Evolutionary conservation across 2,113 vertebrate genomes (phyloP).

Genomic region (Canis aureus): DNA sequence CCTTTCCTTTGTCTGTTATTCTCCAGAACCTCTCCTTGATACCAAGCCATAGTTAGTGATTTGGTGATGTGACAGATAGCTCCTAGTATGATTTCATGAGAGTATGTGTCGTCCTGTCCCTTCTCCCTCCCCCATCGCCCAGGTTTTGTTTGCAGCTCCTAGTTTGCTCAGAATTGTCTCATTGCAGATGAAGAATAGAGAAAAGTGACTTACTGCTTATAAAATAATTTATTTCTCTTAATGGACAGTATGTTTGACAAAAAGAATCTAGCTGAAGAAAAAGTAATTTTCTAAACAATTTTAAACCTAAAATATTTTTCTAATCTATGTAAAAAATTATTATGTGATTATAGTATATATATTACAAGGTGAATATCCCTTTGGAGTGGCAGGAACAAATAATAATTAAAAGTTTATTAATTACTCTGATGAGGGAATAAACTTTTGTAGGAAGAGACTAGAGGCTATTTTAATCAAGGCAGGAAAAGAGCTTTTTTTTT

Average conservation of each 20-base stretch:
- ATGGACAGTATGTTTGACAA: not conserved
- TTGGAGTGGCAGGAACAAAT: not conserved
- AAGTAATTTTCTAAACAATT: not conserved
- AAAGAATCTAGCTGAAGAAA: constrained; percentile 24
- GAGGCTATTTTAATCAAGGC: not conserved
- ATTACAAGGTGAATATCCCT: not conserved
- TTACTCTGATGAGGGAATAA: constrained; percentile 16
- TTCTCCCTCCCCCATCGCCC: accelerated
- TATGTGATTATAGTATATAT: not conserved
- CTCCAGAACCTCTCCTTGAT: not conserved
- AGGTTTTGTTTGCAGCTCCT: not conserved
- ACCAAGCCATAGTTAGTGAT: not conserved
- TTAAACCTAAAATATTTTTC: constrained; percentile 7
- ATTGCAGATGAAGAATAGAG: not conserved
- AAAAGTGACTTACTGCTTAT: not conserved
- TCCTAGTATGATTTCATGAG: not conserved
- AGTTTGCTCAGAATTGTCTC: not conserved
- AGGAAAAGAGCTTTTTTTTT: not conserved
- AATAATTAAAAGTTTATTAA: not conserved
- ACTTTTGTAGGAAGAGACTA: not conserved
- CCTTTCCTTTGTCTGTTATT: not conserved
- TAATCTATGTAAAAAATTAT: not conserved
- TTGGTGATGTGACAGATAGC: not conserved
- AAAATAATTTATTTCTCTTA: constrained; percentile 26
- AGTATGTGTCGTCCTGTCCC: not conserved